Evolutionary conservation across 1,140 invertebrate genomes (phyloP), one percentile per base, ranked within the genome.

Genomic region (Sitobion miscanthi): DNA sequence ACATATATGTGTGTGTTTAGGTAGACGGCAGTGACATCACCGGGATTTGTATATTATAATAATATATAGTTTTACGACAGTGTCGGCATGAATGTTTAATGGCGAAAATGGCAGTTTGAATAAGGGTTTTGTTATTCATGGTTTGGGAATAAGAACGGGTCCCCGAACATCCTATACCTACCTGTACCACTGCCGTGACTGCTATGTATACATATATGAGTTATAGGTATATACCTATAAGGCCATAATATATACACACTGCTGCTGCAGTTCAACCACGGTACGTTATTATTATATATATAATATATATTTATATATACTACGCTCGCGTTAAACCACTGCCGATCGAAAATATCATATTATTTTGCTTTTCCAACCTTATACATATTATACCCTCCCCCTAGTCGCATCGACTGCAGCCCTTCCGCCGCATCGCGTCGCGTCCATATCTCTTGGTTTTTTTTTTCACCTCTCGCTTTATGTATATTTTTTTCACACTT

Each of bases 51-150:
- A 54, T 86, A 93, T 83, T 89, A 57, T 89, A 54, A 54, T 54
- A 54, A 21, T 54, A 89, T 83, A 83, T 86, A 85, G 91, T 93
- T 93, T 93, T 93, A 93, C 77, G 82, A 54, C 77, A 57, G 91
- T 93, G 82, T 93, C 47, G 91, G 91, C 91, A 93, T 93, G 91
- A 93, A 93, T 93, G 91, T 93, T 93, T 93, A 93, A 93, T 93
- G 91, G 77, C 82, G 77, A 93, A 93, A 93, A 93, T 93, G 82
- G 91, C 91, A 93, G 91, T 93, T 93, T 93, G 91, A 93, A 93
- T 93, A 93, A 86, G 91, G 91, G 91, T 86, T 93, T 93, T 93
- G 91, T 93, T 93, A 93, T 93, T 93, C 91, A 93, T 93, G 91
- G 91, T 93, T 93, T 93, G 91, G 91, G 91, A 93, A 93, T 93